A percentile compares a stretch with the other conserved stretches of the same genome.
Evolutionary conservation across 2,888 invertebrate species (phyloP).

Genomic region (Clanis bilineata): DNA sequence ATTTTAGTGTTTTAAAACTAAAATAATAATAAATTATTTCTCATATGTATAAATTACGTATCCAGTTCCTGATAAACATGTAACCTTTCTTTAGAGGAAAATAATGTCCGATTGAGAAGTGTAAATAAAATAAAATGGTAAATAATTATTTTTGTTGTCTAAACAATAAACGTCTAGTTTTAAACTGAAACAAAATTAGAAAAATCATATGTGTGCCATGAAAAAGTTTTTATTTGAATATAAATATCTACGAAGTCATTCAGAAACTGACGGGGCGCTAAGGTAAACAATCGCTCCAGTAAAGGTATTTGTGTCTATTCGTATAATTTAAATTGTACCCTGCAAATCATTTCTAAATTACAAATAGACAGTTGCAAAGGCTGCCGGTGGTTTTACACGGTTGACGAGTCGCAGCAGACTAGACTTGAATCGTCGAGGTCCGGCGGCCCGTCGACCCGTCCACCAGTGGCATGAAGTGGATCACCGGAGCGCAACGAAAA

Average conservation of each 20-base stretch:
- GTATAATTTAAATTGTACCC: conserved; percentile 41
- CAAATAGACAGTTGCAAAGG: conserved; percentile 24
- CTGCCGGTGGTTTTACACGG: conserved; percentile 33
- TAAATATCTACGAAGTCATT: conserved; percentile 56
- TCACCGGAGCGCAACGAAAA: conserved; percentile 80
- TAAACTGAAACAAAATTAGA: background rate
- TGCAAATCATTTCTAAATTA: conserved; percentile 12
- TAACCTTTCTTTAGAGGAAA: background rate
- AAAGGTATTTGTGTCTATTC: conserved; percentile 21
- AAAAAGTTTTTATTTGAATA: conserved; percentile 74
- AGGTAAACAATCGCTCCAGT: conserved; percentile 48
- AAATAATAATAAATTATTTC: background rate
- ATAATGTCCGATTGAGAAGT: background rate
- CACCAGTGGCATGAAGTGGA: conserved; percentile 55
- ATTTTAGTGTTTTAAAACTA: background rate
- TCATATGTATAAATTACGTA: background rate
- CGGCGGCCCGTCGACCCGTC: conserved; percentile 31
- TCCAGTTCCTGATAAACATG: background rate
- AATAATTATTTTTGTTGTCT: too few species aligned
- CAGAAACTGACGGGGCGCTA: conserved; percentile 49
- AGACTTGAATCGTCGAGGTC: conserved; percentile 47
- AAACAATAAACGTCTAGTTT: background rate
- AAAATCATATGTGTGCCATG: conserved; percentile 39
- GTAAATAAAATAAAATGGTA: background rate
- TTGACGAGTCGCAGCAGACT: conserved; percentile 48